Percentiles rank a stretch among this genome's conserved stretches.
Evolutionary conservation across 2,797 vertebrate genomes (phyloP).

Genomic region (Neosilurus hyrtlii): DNA sequence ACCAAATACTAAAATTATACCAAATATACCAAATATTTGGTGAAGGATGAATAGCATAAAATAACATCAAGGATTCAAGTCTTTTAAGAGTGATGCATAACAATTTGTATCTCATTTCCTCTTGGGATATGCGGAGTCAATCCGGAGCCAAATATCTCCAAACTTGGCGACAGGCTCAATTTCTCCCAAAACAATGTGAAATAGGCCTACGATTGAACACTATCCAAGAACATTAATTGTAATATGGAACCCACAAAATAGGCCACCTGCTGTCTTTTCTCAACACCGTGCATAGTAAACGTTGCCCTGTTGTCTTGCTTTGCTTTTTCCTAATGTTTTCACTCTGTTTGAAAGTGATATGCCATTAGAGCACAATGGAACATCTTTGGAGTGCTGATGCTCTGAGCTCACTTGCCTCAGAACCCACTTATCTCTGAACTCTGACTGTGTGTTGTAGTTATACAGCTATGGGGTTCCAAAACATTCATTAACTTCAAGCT

Average conservation of each 20-base stretch:
- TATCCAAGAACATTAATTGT: constrained; percentile 36
- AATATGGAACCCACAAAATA: background rate
- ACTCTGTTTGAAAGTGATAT: background rate
- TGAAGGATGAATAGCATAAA: background rate
- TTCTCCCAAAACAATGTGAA: constrained; percentile 41
- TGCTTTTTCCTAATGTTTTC: background rate
- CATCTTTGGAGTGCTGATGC: background rate
- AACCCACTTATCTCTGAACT: background rate
- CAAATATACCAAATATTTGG: background rate
- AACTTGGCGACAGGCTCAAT: constrained; percentile 24
- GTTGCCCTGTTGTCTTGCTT: background rate
- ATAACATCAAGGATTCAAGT: background rate
- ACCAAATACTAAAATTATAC: too few relatives aligned
- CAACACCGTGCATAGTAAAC: background rate
- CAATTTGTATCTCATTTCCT: constrained; percentile 30
- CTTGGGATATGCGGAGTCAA: constrained; percentile 7
- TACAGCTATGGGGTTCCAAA: background rate
- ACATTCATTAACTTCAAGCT: background rate
- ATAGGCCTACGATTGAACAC: constrained; percentile 22
- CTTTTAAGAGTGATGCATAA: constrained; percentile 3
- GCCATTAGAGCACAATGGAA: background rate
- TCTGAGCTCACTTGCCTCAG: too few relatives aligned
- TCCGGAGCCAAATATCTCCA: constrained; percentile 15
- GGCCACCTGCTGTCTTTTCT: constrained; percentile 18
- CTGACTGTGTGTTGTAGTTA: background rate